A percentile compares a stretch with the other conserved stretches of the same genome.
phyloP scores from a whole-genome alignment of 2,113 vertebrate species.

The Pangasianodon hypophthalmus region DNA sequence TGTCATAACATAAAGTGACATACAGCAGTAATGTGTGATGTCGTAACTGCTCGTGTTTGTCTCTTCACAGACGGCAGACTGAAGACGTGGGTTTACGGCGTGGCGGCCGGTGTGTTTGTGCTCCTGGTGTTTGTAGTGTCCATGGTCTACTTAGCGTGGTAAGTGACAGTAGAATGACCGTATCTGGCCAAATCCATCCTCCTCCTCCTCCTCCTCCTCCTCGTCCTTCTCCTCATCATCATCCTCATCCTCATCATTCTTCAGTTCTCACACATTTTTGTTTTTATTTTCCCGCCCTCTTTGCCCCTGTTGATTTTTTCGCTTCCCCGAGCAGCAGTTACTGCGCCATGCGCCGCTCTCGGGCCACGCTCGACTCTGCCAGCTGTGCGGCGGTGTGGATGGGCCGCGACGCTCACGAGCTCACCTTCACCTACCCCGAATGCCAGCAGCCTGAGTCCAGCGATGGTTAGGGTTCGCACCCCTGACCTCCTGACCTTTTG shows the following conservation, averaged over 20 bases:
- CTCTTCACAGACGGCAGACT: constrained; percentile 86
- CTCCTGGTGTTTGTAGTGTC: constrained; percentile 98
- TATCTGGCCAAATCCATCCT: constrained; percentile 7
- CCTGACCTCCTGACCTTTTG: constrained; percentile 27
- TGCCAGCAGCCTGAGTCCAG: constrained; percentile 70
- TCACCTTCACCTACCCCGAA: constrained; percentile 74
- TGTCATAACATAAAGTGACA: background rate
- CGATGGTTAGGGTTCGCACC: constrained; percentile 57
- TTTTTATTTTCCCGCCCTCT: constrained; percentile 35
- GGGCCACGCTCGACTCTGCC: constrained; percentile 66
- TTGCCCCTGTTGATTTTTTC: constrained; percentile 23
- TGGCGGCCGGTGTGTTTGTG: constrained; percentile 93
- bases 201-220: constrained; percentile 39
- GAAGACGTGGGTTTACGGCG: constrained; percentile 99
- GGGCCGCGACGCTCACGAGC: constrained; percentile 68
- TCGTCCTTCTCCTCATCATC: constrained; percentile 31
- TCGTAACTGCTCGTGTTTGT: background rate
- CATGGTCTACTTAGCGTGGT: constrained; percentile 99
- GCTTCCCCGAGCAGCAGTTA: constrained; percentile 67
- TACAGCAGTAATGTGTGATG: background rate
- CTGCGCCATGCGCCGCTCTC: constrained; percentile 69
- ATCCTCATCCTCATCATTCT: constrained; percentile 39
- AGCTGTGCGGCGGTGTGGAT: constrained; percentile 67
- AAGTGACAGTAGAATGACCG: constrained; percentile 73
- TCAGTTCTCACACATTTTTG: constrained; percentile 26